These are phyloP conservation scores for Erebia epiphron DNA, from an alignment of 2,888 invertebrate genomes.

Conservation along the genomic window DNA sequence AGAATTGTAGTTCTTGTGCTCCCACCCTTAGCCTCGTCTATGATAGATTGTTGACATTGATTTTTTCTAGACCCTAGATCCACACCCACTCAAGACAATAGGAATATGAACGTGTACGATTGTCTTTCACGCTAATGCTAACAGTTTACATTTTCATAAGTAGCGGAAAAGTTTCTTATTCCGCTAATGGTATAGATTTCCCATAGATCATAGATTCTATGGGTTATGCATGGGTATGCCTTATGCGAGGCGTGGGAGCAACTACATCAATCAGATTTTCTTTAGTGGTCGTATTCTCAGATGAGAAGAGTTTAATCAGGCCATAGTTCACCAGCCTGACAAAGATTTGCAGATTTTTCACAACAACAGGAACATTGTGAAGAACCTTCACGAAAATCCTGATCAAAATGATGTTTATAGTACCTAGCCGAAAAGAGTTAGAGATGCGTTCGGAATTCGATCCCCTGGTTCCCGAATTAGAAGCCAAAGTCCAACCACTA, in stretches of 20 bases:
- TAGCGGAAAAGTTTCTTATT: conserved; percentile 14
- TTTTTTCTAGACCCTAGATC: conserved; percentile 33
- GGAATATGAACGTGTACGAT: conserved; percentile 22
- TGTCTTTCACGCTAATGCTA: conserved; percentile 17
- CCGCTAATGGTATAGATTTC: conserved; percentile 10
- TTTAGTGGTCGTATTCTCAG: background rate
- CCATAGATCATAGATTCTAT: conserved; percentile 1
- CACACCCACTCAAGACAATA: conserved; percentile 28
- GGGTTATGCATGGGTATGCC: too few relatives aligned
- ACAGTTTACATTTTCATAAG: conserved; percentile 10
- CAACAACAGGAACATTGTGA: too few relatives aligned
- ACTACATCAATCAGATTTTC: background rate
- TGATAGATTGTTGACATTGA: conserved; percentile 40
- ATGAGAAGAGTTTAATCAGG: too few relatives aligned
- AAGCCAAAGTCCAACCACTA: too few relatives aligned
- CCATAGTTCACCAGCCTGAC: too few relatives aligned
- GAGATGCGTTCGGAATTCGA: too few relatives aligned
- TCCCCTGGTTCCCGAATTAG: too few relatives aligned
- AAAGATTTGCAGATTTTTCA: too few relatives aligned
- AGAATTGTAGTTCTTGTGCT: background rate
- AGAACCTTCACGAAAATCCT: too few relatives aligned
- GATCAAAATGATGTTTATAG: too few relatives aligned
- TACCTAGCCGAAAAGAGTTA: too few relatives aligned
- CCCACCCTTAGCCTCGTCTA: conserved; percentile 19
- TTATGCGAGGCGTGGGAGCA: conserved; percentile 1